Base-by-base conservation (phyloP, 2,797 vertebrate species). In the Agapornis canus region DNA sequence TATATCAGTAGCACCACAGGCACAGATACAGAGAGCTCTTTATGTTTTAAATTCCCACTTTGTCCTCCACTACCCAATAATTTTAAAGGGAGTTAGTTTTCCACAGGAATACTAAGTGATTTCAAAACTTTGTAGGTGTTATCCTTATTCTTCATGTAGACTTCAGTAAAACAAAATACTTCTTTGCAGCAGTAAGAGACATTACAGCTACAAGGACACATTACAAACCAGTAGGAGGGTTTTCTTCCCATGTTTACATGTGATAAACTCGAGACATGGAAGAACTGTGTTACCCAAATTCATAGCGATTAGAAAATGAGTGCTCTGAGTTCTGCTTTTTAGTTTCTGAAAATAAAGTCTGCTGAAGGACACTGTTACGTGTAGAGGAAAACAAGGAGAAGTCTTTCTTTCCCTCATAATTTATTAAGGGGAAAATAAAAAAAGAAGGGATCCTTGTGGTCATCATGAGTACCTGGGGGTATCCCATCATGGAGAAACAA, bases 11-110 rank as follows among this genome's bases (percentile, higher is more conserved):
- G 37, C 37, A 63, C 17, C 35, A 42, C 29, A 69, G 70, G 25
- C 43, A 42, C 29, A 64, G 69, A 83, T 45, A 71, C 37, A 90
- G 85, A 83, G 69, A 89, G 31, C 54, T 75, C 32, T 82, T 86
- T 85, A 49, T 81, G 59, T 71, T 90, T 82, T 86, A 59, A 59
- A 77, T 91, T 94, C 37, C 66, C 27, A 75, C 66, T 92, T 83
- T 43, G 27, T 39, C 22, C 19, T 69, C 47, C 61, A 43, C 26
- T 40, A 29, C 47, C 35, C 35, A 54, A 29, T 47, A 54, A 42
- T 54, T 89, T 87, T 71, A 51, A 59, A 76, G 68, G 32, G 2
- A 83, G 52, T 47, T 83, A 47, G 16, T 66, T 80, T 77, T 70
- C 16, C 32, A 60, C 37, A 45, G 14, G 26, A 2, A 1, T 68